Evolutionary conservation across 2,113 vertebrate species (phyloP).

Genomic region (Trachemys scripta): DNA sequence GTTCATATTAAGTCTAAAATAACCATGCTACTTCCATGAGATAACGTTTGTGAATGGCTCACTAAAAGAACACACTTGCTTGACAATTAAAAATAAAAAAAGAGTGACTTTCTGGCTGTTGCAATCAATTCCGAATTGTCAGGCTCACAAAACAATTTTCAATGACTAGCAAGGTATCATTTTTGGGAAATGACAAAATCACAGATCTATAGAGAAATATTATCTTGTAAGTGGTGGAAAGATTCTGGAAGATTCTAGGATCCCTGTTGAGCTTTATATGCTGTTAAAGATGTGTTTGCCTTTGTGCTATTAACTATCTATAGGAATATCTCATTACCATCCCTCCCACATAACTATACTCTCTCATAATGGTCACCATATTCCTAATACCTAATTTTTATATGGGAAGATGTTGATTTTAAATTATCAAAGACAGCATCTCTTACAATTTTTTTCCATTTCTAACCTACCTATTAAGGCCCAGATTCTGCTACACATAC

Average conservation of each 20-base stretch:
- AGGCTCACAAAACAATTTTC: not conserved
- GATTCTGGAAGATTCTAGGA: not conserved
- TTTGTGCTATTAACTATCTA: not conserved
- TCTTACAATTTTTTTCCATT: not conserved
- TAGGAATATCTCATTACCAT: not conserved
- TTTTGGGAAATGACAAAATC: not conserved
- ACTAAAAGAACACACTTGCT: not conserved
- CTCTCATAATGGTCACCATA: not conserved
- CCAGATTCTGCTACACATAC: not conserved
- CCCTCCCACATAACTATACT: not conserved
- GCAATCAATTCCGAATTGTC: not conserved
- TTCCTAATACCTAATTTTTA: not conserved
- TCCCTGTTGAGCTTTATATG: not conserved
- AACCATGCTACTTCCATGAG: not conserved
- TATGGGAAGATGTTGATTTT: not conserved
- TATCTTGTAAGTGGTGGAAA: not conserved
- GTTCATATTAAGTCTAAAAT: not conserved
- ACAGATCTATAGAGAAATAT: not conserved
- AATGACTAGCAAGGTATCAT: not conserved
- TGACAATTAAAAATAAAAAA: not conserved
- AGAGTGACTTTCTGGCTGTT: not conserved
- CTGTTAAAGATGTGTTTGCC: not conserved
- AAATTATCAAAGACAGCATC: constrained; percentile 3
- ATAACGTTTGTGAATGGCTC: not conserved
- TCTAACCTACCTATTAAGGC: not conserved